Evolutionary conservation across 2,888 invertebrate species (phyloP), one percentile per base, ranked within the genome.

Genomic region (Tenodera sinensis): DNA sequence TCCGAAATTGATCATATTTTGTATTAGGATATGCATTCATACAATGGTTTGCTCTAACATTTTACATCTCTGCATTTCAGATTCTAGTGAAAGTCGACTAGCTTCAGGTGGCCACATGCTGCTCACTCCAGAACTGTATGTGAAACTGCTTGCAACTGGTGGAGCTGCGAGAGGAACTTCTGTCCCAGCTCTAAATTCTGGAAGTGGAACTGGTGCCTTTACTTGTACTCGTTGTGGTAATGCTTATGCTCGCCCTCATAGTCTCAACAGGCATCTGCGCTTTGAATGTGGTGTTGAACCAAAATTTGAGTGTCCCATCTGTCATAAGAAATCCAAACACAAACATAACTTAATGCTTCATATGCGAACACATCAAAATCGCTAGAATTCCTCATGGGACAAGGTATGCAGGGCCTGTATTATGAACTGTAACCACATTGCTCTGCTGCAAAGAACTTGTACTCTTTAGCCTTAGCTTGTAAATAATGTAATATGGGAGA

Each of bases 261-360:
- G 94, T 42, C 92, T 95, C 25, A 95, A 94, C 91, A 93, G 95
- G 87, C 95, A 95, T 91, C 94, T 95, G 89, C 94, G 94, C 89
- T 95, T 95, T 92, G 95, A 95, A 91, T 95, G 95, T 91, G 95
- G 95, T 0, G 93, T 94, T 88, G 95, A 95, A 91, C 95, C 95
- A 1, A 94, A 94, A 91, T 95, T 95, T 92, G 94, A 95, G 91
- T 96, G 96, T 91, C 94, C 94, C 82, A 94, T 95, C 91, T 96
- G 96, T 92, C 94, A 95, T 92, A 95, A 95, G 92, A 95, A 94
- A 92, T 95, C 94, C 27, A 94, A 94, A 89, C 93, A 95, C 93
- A 94, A 94, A 91, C 94, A 94, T 92, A 94, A 94, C 92, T 92
- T 95, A 42, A 92, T 93, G 89, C 92, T 94, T 34, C 95, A 95